Evolutionary conservation across 2,888 invertebrate species (phyloP), one percentile per base, ranked within the genome.

Genomic region (Hedychridium roseum): DNA sequence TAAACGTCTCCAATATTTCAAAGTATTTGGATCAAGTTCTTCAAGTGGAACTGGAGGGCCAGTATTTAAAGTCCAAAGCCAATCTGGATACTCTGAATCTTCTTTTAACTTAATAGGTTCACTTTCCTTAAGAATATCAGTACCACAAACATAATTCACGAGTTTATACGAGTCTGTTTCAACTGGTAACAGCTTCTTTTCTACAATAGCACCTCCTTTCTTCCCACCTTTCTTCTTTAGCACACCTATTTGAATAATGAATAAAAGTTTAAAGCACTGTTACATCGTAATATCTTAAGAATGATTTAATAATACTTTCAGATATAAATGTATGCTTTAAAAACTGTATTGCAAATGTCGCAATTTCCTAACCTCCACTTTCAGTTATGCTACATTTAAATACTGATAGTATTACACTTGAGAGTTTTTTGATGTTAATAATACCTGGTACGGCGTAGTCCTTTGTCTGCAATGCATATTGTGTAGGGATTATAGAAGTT

Each of bases 31-130:
- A 75, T 94, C 92, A 49, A 95, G 71, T 67, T 91, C 89, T 45
- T 88, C 86, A 1, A 95, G 74, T 0, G 84, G 81, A 3, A 84
- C 82, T 3, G 88, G 82, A 3, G 82, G 78, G 2, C 88, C 90
- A 11, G 85, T 84, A 63, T 85, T 80, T 9, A 97, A 71, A 2
- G 70, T 81, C 96, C 95, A 97, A 50, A 97, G 80, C 97, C 97
- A 97, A 1, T 89, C 88, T 0, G 97, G 97, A 80, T 97, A 97
- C 73, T 94, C 92, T 15, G 82, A 82, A 70, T 92, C 90, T 0
- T 88, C 84, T 74, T 88, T 88, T 12, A 88, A 50, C 79, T 90
- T 84, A 0, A 95, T 81, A 71, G 96, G 94, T 74, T 91, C 86
- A 0, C 94, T 91, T 9, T 89, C 88, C 71, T 86, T 86, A 50